A percentile compares a stretch with the other conserved stretches of the same genome.
Evolutionary conservation across 2,888 invertebrate genomes (phyloP).

Genomic region (Hyposoter dolosus): DNA sequence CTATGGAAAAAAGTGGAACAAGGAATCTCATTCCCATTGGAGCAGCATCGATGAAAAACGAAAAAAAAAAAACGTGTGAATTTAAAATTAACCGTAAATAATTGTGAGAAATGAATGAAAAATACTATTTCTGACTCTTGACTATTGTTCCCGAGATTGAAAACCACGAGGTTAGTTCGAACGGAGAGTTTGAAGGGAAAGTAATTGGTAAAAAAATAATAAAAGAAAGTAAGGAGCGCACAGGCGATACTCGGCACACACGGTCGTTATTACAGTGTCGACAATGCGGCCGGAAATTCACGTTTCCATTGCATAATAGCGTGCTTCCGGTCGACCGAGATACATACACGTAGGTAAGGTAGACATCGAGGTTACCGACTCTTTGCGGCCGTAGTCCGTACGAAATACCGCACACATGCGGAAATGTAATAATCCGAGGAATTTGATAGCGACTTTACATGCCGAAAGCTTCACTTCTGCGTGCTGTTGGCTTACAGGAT

Average conservation of each 20-base stretch:
- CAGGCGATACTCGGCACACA: conserved; percentile 52
- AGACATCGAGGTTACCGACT: conserved; percentile 45
- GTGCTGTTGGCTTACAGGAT: neutral
- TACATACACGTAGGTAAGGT: conserved; percentile 43
- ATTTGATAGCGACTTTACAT: neutral
- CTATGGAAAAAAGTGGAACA: neutral
- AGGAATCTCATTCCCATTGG: neutral
- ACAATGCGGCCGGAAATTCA: conserved; percentile 77
- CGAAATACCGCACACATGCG: conserved; percentile 11
- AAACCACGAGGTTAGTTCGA: neutral
- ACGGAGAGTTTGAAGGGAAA: conserved; percentile 40
- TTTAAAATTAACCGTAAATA: neutral
- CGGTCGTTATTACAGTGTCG: conserved; percentile 65
- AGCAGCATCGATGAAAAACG: neutral
- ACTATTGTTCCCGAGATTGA: neutral
- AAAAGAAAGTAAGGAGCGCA: conserved; percentile 66
- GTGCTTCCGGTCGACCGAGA: conserved; percentile 81
- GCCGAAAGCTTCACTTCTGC: neutral
- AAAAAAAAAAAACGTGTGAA: neutral
- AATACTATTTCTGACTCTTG: neutral
- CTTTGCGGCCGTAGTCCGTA: conserved; percentile 36
- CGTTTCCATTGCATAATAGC: conserved; percentile 83
- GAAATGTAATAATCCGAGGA: neutral
- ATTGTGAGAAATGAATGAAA: neutral
- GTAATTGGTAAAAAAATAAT: conserved; percentile 52